Evolutionary conservation across 2,888 invertebrate species (phyloP).

Genomic region (Zaprionus bogoriensis): DNA sequence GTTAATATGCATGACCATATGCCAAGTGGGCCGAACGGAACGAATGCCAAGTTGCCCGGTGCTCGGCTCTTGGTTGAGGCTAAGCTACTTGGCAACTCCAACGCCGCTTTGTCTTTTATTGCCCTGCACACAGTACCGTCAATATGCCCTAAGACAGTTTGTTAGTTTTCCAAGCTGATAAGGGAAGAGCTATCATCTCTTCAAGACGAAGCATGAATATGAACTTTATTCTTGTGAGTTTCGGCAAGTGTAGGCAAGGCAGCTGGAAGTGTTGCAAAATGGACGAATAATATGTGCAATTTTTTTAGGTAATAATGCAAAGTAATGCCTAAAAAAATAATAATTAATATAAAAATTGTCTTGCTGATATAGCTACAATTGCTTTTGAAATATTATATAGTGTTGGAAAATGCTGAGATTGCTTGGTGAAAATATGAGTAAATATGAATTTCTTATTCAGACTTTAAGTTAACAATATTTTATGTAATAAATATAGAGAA

Average conservation of each 20-base stretch:
- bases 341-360: too few species aligned
- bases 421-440: too few species aligned
- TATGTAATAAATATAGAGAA: too few species aligned
- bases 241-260: neutral
- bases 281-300: neutral
- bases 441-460: too few species aligned
- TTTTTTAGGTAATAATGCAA: neutral
- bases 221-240: slow-evolving; percentile 39
- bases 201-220: slow-evolving; percentile 9
- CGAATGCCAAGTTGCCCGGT: slow-evolving; percentile 49
- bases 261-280: neutral
- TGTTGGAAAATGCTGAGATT: neutral
- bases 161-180: slow-evolving; percentile 33
- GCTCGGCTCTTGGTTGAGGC: slow-evolving; percentile 26
- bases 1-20: slow-evolving; percentile 81
- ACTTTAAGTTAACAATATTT: too few species aligned
- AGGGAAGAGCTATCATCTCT: too few species aligned
- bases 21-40: slow-evolving; percentile 56
- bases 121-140: slow-evolving; percentile 16
- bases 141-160: slow-evolving; percentile 50
- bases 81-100: slow-evolving; percentile 51
- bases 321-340: too few species aligned
- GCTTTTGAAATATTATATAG: too few species aligned
- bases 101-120: slow-evolving; percentile 50
- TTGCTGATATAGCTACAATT: too few species aligned